Base-by-base conservation (phyloP, 1,140 invertebrate species). In the Scylla paramamosain region DNA sequence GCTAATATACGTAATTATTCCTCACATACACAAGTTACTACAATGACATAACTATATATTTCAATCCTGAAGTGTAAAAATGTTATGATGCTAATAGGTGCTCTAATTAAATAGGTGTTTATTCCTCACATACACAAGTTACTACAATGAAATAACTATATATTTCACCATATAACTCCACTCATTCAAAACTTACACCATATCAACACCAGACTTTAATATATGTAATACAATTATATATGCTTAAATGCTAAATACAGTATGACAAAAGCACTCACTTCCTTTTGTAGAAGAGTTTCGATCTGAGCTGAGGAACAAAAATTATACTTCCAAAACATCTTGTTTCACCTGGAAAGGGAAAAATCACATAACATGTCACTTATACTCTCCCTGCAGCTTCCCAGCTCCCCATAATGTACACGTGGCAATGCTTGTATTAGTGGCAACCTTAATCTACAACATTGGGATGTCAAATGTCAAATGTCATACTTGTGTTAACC, bases 301-400 rank as follows among this genome's bases (percentile, higher is more conserved):
- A 98, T 98, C 96, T 98, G 98, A 92, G 98, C 98, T 91, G 98
- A 98, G 96, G 98, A 97, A 96, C 97, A 97, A 96, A 98, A 97
- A 97, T 98, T 98, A 97, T 98, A 98, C 97, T 98, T 98, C 98
- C 98, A 98, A 98, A 98, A 98, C 98, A 98, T 98, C 96, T 96
- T 98, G 96, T 95, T 92, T 93, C 93, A 93, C 93, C 92, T 93
- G 86, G 89, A 94, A 45, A 87, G 95, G 59, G 84, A 95, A 28
- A 91, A 94, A 91, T 39, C 46, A 84, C 28, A 88, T 31, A 86
- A 88, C 10, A 39, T 20, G 28, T 88, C 39, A 86, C 86, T 92
- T 48, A 32, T 95, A 94, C 25, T 45, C 3, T 67, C 6, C 6
- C 95, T 29, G 87, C 12, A 28, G 28, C 28, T 86, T 31, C 3